Percentiles rank a stretch among this genome's conserved stretches.
These are phyloP conservation scores for Phymanthus crucifer DNA, from an alignment of 92 coral and sea anemone species.

Conservation along the genomic window DNA sequence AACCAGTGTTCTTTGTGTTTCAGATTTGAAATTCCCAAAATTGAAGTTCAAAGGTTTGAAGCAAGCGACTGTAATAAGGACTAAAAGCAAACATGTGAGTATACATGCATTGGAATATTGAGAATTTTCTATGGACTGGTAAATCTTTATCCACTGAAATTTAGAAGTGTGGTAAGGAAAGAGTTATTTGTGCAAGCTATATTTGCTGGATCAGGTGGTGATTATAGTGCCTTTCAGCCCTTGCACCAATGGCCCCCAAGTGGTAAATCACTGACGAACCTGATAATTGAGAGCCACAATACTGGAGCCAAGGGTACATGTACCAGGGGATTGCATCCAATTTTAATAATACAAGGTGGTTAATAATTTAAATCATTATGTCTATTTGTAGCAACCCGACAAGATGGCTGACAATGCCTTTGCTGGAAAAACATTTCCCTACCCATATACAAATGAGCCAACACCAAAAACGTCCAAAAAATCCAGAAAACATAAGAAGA, in stretches of 20 bases:
- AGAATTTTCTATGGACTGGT: too few relatives aligned
- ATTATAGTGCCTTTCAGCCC: too few relatives aligned
- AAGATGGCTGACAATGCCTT: conserved; percentile 57
- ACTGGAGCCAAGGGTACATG: background rate
- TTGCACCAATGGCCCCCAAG: too few relatives aligned
- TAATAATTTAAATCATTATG: background rate
- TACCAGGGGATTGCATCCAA: background rate
- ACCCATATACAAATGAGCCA: conserved; percentile 71
- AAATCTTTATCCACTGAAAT: too few relatives aligned
- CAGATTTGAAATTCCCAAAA: conserved; percentile 82
- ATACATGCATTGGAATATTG: too few relatives aligned
- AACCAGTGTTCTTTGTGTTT: conserved; percentile 11
- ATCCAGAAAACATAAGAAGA: conserved; percentile 16
- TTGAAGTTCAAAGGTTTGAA: conserved; percentile 91
- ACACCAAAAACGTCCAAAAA: conserved; percentile 11
- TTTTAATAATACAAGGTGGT: background rate
- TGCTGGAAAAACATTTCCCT: conserved; percentile 73
- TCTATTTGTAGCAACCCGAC: conserved; percentile 37
- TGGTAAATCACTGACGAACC: too few relatives aligned
- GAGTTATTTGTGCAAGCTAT: too few relatives aligned
- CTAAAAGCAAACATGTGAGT: conserved; percentile 56
- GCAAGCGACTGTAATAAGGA: conserved; percentile 85
- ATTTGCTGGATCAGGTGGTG: too few relatives aligned
- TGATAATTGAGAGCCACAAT: too few relatives aligned
- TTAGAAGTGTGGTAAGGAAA: too few relatives aligned